Percentiles rank a stretch among this genome's conserved stretches.
Evolutionary conservation across 2,113 vertebrate species (phyloP).

Genomic region (Bubo bubo): DNA sequence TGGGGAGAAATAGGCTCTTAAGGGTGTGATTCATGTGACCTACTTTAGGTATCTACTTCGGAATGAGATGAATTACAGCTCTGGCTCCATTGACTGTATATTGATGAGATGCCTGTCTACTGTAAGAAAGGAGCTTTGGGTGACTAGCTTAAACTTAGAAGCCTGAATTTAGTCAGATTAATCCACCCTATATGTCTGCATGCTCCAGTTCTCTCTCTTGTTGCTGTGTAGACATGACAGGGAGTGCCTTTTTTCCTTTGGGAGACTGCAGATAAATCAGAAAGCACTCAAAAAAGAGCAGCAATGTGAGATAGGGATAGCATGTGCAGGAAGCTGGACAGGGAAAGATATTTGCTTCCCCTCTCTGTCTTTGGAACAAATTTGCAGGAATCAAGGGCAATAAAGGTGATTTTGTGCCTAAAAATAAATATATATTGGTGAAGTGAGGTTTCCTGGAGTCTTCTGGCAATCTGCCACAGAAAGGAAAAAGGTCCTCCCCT

Average conservation of each 20-base stretch:
- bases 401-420: constrained; percentile 17
- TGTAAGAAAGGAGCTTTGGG: constrained; percentile 34
- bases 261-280: not conserved
- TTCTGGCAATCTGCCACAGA: constrained; percentile 42
- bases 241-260: not conserved
- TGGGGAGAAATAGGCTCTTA: not conserved
- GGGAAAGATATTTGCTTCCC: not conserved
- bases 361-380: constrained; percentile 1
- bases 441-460: constrained; percentile 14
- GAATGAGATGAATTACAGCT: constrained; percentile 52
- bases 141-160: constrained; percentile 53
- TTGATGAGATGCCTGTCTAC: constrained; percentile 50
- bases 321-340: not conserved
- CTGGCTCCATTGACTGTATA: constrained; percentile 55
- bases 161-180: constrained; percentile 50
- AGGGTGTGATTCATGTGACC: constrained; percentile 45
- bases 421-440: constrained; percentile 38
- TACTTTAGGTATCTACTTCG: constrained; percentile 25
- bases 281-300: not conserved
- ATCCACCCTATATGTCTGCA: constrained; percentile 1
- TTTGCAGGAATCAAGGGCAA: not conserved
- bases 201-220: constrained; percentile 1
- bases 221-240: not conserved
- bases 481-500: constrained; percentile 12
- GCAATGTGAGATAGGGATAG: not conserved